Base-by-base conservation (phyloP, 2,888 invertebrate species). In the Therioaphis trifolii region DNA sequence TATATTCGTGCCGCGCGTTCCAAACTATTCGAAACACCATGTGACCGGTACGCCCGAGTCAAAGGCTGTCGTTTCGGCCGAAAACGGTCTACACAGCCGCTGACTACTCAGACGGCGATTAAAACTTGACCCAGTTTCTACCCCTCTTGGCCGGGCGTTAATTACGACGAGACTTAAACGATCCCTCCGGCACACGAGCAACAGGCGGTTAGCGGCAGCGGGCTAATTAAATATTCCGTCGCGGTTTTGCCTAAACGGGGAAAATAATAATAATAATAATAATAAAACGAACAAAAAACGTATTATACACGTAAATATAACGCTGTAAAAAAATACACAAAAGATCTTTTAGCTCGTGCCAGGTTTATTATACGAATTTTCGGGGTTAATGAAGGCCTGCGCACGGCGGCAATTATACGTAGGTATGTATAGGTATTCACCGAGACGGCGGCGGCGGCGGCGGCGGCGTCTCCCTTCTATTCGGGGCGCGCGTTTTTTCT, bases 111-210 rank as follows among this genome's bases (percentile, higher is more conserved):
- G 77, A 52, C 66, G 52, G 66, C 80, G 72, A 80, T 80, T 80
- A 80, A 80, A 80, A 80, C 80, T 63, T 80, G 80, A 80, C 80
- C 80, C 72, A 80, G 80, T 80, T 80, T 72, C 21, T 80, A 21
- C 72, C 80, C 79, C 72, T 58, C 2, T 29, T 43, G n/a, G 1
- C 14, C 1, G n/a, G 14, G 71, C 63, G 80, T 72, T 80, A 80
- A 80, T 80, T 80, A 72, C 35, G 27, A 43, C 58, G 46, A n/a
- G 46, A 29, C 77, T 68, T 66, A 68, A 68, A 68, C 66, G 77
- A 24, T 77, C 69, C 69, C 69, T 46, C 71, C 49, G 72, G 58
- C 72, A 55, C 74, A 55, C 35, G 24, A 40, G 66, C 80, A 80
- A 80, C 80, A 80, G 80, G 80, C 55, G 80, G 80, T 18, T 14